Conservation (phyloP, 2,888 invertebrate genomes). For the Lomographa bimaculata region DNA sequence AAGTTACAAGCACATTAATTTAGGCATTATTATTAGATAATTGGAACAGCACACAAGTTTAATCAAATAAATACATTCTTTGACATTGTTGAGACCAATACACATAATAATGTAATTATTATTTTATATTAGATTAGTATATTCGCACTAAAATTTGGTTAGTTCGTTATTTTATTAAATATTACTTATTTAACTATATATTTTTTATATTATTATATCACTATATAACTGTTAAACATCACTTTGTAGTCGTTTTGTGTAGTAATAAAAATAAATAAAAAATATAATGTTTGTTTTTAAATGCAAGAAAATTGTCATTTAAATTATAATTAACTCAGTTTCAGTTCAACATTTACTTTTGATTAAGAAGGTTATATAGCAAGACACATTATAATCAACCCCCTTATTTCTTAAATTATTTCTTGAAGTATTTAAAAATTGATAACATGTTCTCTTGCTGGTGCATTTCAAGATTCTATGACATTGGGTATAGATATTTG, state of each 20-base stretch:
- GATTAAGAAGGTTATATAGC: too few relatives aligned
- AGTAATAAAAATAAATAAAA: conserved; percentile 8
- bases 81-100: conserved; percentile 80
- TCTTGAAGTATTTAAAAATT: too few relatives aligned
- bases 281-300: conserved; percentile 16
- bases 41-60: conserved; percentile 22
- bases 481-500: too few relatives aligned
- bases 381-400: too few relatives aligned
- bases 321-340: too few relatives aligned
- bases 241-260: conserved; percentile 41
- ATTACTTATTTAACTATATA: conserved; percentile 43
- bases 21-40: conserved; percentile 27
- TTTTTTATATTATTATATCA: conserved; percentile 60
- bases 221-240: conserved; percentile 43
- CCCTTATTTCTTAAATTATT: too few relatives aligned
- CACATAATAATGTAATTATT: conserved; percentile 32
- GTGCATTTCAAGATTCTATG: too few relatives aligned
- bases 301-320: too few relatives aligned
- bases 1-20: conserved; percentile 29
- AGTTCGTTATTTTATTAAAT: conserved; percentile 59
- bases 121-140: conserved; percentile 45
- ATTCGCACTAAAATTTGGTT: conserved; percentile 74
- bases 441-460: too few relatives aligned
- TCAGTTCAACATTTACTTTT: too few relatives aligned
- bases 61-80: conserved; percentile 56